phyloP scores from a whole-genome alignment of 2,113 vertebrate genomes.

The Ophthalmolycus amberensis region DNA sequence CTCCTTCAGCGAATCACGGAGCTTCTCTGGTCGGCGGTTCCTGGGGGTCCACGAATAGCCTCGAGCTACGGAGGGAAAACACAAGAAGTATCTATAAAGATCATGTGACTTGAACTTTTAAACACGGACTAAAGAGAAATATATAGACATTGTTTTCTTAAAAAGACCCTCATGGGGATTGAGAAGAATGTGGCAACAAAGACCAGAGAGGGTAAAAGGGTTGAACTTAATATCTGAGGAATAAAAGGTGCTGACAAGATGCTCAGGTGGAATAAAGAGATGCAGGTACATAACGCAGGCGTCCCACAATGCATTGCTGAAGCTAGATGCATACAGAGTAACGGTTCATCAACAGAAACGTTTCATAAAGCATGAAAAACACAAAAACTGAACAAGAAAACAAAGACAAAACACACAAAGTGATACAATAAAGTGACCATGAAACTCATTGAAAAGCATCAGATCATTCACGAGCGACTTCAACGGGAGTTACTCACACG shows the following conservation, averaged over 20 bases:
- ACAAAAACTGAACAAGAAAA: background rate
- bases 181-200: slow-evolving; percentile 47
- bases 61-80: slow-evolving; percentile 82
- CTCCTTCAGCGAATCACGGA: slow-evolving; percentile 93
- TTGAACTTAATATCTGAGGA: slow-evolving; percentile 42
- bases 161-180: slow-evolving; percentile 47
- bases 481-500: background rate
- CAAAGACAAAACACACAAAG: no score
- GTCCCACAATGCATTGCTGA: background rate
- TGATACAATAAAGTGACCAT: background rate
- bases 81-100: slow-evolving; percentile 41
- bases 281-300: slow-evolving; percentile 7
- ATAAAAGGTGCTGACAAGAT: slow-evolving; percentile 47
- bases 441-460: background rate
- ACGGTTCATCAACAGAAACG: no score
- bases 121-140: slow-evolving; percentile 20
- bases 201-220: slow-evolving; percentile 30
- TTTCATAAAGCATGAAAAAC: no score
- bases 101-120: slow-evolving; percentile 62
- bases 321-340: background rate
- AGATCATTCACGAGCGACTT: background rate
- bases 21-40: slow-evolving; percentile 91
- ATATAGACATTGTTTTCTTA: background rate
- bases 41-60: slow-evolving; percentile 92
- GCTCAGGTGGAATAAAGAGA: slow-evolving; percentile 15